These are phyloP conservation scores for Cephus cinctus DNA, from an alignment of 1,140 invertebrate genomes.

Conservation along the genomic window DNA sequence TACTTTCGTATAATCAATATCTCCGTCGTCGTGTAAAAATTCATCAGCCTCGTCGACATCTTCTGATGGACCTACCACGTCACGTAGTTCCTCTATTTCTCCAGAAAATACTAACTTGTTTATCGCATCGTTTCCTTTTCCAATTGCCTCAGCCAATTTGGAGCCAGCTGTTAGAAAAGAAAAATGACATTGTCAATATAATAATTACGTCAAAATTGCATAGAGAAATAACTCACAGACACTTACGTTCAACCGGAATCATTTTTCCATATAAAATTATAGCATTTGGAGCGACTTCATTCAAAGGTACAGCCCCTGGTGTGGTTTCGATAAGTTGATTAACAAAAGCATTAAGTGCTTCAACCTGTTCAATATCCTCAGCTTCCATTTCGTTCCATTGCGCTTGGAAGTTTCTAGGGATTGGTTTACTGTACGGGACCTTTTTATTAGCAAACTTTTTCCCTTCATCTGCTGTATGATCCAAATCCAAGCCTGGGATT, in stretches of 20 bases:
- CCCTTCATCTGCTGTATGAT: constrained; percentile 69
- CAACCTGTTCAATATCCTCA: constrained; percentile 59
- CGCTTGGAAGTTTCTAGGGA: constrained; percentile 92
- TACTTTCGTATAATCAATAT: constrained; percentile 48
- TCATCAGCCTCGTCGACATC: constrained; percentile 63
- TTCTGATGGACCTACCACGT: constrained; percentile 66
- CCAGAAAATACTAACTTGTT: constrained; percentile 75
- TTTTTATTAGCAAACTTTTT: constrained; percentile 70
- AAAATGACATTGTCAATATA: too few relatives aligned
- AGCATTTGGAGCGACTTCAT: constrained; percentile 71
- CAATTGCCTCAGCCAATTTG: constrained; percentile 70
- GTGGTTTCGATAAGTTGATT: constrained; percentile 71
- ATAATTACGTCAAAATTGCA: constrained; percentile 9
- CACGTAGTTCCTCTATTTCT: constrained; percentile 74
- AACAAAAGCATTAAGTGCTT: constrained; percentile 62
- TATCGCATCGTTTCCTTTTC: constrained; percentile 71
- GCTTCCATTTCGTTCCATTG: constrained; percentile 87
- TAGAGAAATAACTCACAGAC: constrained; percentile 11
- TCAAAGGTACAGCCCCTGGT: constrained; percentile 67
- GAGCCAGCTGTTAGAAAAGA: constrained; percentile 62
- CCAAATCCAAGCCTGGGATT: constrained; percentile 87
- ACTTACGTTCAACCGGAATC: constrained; percentile 69
- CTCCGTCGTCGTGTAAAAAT: constrained; percentile 54
- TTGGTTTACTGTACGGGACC: constrained; percentile 92
- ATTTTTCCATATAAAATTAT: constrained; percentile 80